These are phyloP conservation scores for Sphenodon punctatus DNA, from an alignment of 2,797 vertebrate species.

Conservation along the genomic window DNA sequence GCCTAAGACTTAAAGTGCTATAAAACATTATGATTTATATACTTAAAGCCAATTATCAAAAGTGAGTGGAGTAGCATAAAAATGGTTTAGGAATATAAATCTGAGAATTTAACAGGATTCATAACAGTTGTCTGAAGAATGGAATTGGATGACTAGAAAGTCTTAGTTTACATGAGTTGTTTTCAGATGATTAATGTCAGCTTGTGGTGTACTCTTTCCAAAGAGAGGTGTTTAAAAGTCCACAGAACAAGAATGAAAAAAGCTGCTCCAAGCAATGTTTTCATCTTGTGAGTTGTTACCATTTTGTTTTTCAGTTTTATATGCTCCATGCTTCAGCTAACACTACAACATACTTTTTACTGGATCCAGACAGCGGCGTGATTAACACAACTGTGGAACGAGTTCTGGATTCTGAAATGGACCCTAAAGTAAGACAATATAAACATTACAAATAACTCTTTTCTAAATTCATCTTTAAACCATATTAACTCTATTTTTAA, in stretches of 20 bases:
- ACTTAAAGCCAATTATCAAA: constrained; percentile 53
- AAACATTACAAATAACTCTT: neutral
- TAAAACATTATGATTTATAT: constrained; percentile 62
- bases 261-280: neutral
- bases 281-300: constrained; percentile 44
- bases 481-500: neutral
- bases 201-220: constrained; percentile 40
- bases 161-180: constrained; percentile 47
- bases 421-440: constrained; percentile 54
- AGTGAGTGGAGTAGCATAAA: constrained; percentile 50
- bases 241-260: constrained; percentile 19
- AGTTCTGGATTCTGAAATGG: constrained; percentile 64
- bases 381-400: constrained; percentile 62
- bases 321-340: constrained; percentile 58
- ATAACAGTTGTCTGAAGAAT: constrained; percentile 49
- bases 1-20: constrained; percentile 23
- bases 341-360: constrained; percentile 53
- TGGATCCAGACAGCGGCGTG: constrained; percentile 56
- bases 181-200: constrained; percentile 56
- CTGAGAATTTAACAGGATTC: constrained; percentile 44
- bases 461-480: neutral
- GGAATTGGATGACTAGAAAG: constrained; percentile 47
- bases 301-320: constrained; percentile 61
- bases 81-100: constrained; percentile 34
- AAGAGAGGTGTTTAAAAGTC: constrained; percentile 38